Conservation (phyloP, 1,140 invertebrate genomes). For the Gonioctena quinquepunctata region DNA sequence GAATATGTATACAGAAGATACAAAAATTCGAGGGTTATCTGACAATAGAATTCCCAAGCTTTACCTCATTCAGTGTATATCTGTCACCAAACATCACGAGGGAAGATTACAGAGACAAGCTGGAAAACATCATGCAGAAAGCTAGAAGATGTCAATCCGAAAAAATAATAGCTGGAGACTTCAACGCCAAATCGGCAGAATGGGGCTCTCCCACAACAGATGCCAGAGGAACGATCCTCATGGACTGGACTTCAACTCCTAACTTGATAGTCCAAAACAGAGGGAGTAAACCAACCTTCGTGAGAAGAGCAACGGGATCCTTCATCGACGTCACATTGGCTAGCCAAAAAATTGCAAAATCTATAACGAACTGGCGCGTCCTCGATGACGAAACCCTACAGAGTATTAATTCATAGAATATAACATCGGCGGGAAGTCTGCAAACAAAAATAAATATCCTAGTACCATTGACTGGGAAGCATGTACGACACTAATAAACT, state of each 20-base stretch:
- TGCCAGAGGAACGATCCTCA: slow-evolving; percentile 26
- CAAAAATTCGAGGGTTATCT: too few relatives aligned
- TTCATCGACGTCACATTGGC: slow-evolving; percentile 32
- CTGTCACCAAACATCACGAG: too few relatives aligned
- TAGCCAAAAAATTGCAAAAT: slow-evolving; percentile 2
- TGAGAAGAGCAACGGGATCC: slow-evolving; percentile 16
- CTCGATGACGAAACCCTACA: neutral
- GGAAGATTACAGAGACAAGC: too few relatives aligned
- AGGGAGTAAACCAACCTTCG: slow-evolving; percentile 24
- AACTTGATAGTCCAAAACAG: slow-evolving; percentile 22
- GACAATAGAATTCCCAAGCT: too few relatives aligned
- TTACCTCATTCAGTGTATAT: too few relatives aligned
- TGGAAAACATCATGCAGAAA: too few relatives aligned
- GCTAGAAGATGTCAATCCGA: too few relatives aligned
- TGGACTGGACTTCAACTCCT: slow-evolving; percentile 18
- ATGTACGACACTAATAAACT: neutral
- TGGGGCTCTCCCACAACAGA: slow-evolving; percentile 34
- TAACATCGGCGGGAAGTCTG: neutral
- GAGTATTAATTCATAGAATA: slow-evolving; percentile 7
- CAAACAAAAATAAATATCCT: neutral
- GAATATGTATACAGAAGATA: too few relatives aligned
- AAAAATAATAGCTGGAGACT: slow-evolving; percentile 41
- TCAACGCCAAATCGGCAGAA: slow-evolving; percentile 35
- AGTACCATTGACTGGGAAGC: neutral
- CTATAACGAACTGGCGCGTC: slow-evolving; percentile 1